Evolutionary conservation across 2,797 vertebrate species (phyloP).

Genomic region (Garrulus glandarius): DNA sequence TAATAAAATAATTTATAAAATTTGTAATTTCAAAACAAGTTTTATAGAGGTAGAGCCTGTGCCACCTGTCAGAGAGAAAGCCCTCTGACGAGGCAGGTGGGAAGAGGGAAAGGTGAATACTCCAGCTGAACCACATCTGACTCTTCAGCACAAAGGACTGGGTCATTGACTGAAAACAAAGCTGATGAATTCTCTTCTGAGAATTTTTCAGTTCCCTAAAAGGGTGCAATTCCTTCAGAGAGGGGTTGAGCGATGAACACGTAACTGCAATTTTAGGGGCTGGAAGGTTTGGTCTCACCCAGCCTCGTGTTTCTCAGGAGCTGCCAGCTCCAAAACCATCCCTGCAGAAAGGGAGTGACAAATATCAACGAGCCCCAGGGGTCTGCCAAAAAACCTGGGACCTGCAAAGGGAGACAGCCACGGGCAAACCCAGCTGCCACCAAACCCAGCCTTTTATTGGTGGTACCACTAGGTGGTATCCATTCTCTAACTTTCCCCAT

Average conservation of each 20-base stretch:
- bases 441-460: not conserved
- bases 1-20: too few species aligned
- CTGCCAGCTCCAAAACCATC: not conserved
- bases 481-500: not conserved
- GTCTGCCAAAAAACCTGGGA: not conserved
- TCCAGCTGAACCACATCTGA: not conserved
- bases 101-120: not conserved
- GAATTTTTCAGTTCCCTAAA: not conserved
- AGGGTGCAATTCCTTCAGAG: not conserved
- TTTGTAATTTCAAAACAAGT: not conserved
- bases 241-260: fast-evolving
- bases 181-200: not conserved
- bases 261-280: not conserved
- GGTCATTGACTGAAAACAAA: not conserved
- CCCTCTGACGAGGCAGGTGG: not conserved
- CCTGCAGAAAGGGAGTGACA: not conserved
- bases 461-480: conserved; percentile 25
- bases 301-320: fast-evolving
- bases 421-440: not conserved
- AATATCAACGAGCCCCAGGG: not conserved
- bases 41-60: not conserved
- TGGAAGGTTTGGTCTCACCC: not conserved
- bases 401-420: not conserved
- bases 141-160: not conserved
- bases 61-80: not conserved